Evolutionary conservation across 2,113 vertebrate species (phyloP).

Genomic region (Mionectes macconnelli): DNA sequence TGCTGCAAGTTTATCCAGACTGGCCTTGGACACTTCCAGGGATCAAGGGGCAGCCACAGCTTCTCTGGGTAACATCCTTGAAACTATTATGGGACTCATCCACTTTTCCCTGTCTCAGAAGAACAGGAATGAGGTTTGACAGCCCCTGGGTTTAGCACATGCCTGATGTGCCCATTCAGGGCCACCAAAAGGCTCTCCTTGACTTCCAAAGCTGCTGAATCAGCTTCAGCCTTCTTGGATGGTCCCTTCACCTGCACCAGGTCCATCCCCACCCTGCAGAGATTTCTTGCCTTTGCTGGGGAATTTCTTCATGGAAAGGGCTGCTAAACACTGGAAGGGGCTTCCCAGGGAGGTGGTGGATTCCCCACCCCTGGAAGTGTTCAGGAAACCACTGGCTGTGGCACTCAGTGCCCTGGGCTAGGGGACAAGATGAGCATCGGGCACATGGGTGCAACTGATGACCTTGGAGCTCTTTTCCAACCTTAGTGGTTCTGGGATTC

Average conservation of each 20-base stretch:
- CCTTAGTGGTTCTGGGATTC: too few species aligned
- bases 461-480: background rate
- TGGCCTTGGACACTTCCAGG: background rate
- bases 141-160: background rate
- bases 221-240: fast-evolving
- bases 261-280: background rate
- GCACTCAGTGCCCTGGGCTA: background rate
- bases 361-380: background rate
- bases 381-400: background rate
- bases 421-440: background rate
- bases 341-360: background rate
- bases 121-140: background rate
- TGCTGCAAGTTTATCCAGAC: background rate
- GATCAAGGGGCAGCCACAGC: background rate
- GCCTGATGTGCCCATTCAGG: background rate
- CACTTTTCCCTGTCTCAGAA: background rate
- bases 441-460: fast-evolving
- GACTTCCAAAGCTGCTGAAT: background rate
- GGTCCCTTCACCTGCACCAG: background rate
- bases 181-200: background rate
- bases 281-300: background rate
- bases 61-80: background rate
- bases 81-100: background rate
- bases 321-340: fast-evolving
- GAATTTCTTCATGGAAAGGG: fast-evolving